Evolutionary conservation across 35 echinoderm and acorn worm species (phyloP).

Genomic region (Stichopus chloronotus): DNA sequence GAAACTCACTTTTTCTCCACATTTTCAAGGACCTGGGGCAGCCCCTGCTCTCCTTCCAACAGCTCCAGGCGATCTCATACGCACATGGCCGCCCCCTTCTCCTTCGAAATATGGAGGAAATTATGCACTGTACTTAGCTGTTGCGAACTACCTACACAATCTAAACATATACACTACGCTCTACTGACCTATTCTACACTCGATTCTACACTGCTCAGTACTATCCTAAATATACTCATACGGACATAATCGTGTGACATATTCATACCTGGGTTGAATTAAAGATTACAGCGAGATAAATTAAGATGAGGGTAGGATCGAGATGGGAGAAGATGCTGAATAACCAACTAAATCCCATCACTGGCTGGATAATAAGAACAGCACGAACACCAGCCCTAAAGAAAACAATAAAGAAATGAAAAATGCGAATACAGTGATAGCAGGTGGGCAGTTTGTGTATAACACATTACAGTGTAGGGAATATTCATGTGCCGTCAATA

Average conservation of each 20-base stretch:
- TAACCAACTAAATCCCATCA: constrained; percentile 36
- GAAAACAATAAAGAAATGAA: not conserved
- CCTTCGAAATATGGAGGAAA: not conserved
- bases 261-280: not conserved
- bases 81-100: not conserved
- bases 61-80: no score
- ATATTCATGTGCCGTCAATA: no score
- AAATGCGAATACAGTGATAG: not conserved
- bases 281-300: constrained; percentile 2
- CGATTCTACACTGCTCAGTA: no score
- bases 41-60: no score
- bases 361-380: constrained; percentile 20
- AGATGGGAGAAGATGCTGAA: constrained; percentile 14
- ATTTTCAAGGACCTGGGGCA: no score
- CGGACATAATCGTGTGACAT: not conserved
- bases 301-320: not conserved
- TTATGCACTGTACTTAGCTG: not conserved
- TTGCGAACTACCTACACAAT: no score
- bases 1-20: no score
- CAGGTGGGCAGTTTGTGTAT: no score
- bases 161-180: no score
- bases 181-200: no score
- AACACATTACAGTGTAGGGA: no score
- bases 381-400: constrained; percentile 36
- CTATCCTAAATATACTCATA: not conserved